Evolutionary conservation across 2,888 invertebrate species (phyloP), one percentile per base, ranked within the genome.

Genomic region (Heliconius erato): DNA sequence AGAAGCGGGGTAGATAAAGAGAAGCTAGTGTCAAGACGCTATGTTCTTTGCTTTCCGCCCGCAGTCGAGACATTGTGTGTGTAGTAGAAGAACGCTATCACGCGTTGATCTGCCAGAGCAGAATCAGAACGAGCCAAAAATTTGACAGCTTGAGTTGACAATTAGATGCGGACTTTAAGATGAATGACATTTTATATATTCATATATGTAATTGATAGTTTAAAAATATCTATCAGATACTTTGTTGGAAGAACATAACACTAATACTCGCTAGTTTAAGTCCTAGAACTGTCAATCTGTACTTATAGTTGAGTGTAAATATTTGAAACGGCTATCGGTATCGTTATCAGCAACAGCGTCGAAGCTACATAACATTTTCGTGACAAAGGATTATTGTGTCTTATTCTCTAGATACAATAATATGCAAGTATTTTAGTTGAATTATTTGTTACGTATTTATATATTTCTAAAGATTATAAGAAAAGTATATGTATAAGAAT

Each of bases 371-470:
- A 69, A 23, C 14, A n/a, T 44, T 71, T 71, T 71, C 71, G 26
- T 71, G 44, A n/a, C 71, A 71, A 44, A 44, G 26, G 44, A 71
- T 26, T 71, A 71, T 40, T 71, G 40, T n/a, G 32, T 40, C 35
- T 32, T 32, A 32, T 69, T 71, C 11, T 71, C 71, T 44, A 71
- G 44, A 26, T 71, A 71, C 26, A 26, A 40, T 44, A 16, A 40
- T 44, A 16, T 44, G 26, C 40, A 71, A 26, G 44, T 14, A 4
- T 40, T 71, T 71, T 71, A 44, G 14, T 44, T 44, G 71, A 44
- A 71, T 44, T 71, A n/a, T 71, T 35, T 35, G 35, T 35, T 71
- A 44, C 35, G 12, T 71, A 19, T 54, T 54, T 19, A 54, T 54
- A 40, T 40, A 71, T 40, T 32, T 32, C 2, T 32, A 32, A 2